Conservation (phyloP, 2,797 vertebrate genomes). For the Onychomys torridus region DNA sequence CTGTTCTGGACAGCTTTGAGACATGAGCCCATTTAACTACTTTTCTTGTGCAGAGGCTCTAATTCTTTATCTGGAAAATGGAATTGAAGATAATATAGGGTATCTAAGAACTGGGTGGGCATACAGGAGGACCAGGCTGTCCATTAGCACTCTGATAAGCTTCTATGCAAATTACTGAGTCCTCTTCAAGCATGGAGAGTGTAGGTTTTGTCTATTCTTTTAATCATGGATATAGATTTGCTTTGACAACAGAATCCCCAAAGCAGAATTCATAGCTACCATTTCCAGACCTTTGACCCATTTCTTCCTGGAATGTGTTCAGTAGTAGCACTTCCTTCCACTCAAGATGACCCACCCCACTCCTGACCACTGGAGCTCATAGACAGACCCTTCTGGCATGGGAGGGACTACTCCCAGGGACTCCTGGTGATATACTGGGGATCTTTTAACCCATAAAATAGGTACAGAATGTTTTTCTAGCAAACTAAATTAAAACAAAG, state of each 20-base stretch:
- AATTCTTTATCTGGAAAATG: neutral
- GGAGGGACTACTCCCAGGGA: neutral
- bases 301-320: neutral
- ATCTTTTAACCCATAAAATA: neutral
- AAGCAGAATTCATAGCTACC: neutral
- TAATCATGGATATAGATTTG: neutral
- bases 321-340: neutral
- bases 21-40: neutral
- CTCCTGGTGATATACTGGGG: neutral
- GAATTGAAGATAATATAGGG: neutral
- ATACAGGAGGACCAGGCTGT: neutral
- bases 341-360: neutral
- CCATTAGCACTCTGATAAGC: neutral
- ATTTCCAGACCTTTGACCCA: neutral
- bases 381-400: neutral
- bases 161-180: neutral
- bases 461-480: neutral
- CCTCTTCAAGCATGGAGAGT: neutral
- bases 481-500: conserved; percentile 51
- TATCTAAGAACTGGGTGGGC: neutral
- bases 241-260: neutral
- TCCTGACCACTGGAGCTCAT: neutral
- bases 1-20: neutral
- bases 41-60: conserved; percentile 28
- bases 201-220: neutral